Evolutionary conservation across 2,888 invertebrate species (phyloP), one percentile per base, ranked within the genome.

Genomic region (Lepeophtheirus nordmannii): DNA sequence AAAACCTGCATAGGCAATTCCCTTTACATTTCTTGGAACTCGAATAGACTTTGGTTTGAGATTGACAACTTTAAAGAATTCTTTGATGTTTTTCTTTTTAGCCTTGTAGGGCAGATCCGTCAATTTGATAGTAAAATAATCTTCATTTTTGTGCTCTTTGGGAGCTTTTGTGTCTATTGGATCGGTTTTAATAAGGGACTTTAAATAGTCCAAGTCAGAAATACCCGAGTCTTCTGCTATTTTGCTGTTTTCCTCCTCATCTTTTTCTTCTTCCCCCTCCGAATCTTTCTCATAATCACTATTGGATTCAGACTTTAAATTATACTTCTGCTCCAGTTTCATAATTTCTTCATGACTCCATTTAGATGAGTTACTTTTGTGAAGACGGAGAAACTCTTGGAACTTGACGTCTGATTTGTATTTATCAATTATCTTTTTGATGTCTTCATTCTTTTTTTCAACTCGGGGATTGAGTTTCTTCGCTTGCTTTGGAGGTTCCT

Each of bases 1-100:
- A 72, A 94, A 93, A 1, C 90, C 90, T n/a, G 89, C 86, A 78
- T 85, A 93, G 56, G 90, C 92, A 72, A 92, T 86, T 9, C 91
- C 89, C 73, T 85, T 83, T 1, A 85, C 79, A 71, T 84, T 82
- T 68, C 76, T 81, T 0, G 91, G 89, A 58, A 91, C 76, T 68
- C 90, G 80, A 67, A 94, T 84, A 5, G 88, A 86, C 73, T 82
- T 85, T 1, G 86, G 82, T 70, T 85, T 85, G 9, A 88, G 72
- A n/a, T 61, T 61, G 17, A 46, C 53, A 0, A 90, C 89, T 71
- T 84, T 82, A 71, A 93, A 89, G 73, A 93, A 92, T 70, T 85
- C 83, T 73, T 87, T 85, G 3, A 94, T 79, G 70, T 89, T 85
- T 74, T 85, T 86, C 72, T 92, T 70, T 75, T 85, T 87, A 59